Evolutionary conservation across 2,888 invertebrate genomes (phyloP).

Genomic region (Limnephilus marmoratus): DNA sequence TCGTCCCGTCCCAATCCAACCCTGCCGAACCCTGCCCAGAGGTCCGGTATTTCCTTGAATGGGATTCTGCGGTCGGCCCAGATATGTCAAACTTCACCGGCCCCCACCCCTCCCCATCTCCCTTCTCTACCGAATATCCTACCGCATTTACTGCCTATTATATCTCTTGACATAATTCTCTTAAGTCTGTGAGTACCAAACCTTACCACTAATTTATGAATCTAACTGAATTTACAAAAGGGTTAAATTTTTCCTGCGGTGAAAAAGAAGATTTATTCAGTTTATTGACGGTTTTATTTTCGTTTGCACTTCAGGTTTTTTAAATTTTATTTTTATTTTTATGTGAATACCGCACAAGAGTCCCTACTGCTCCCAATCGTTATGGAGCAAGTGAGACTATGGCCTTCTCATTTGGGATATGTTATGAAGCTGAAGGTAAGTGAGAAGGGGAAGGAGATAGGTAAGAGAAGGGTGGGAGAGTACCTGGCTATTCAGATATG

Average conservation of each 20-base stretch:
- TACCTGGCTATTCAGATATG: no score
- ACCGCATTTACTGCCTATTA: neutral
- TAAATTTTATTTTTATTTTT: no score
- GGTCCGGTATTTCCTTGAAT: constrained; percentile 8
- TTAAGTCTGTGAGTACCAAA: neutral
- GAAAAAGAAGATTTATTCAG: neutral
- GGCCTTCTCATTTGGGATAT: no score
- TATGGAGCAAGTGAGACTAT: no score
- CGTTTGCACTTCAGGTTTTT: no score
- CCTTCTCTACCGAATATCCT: neutral
- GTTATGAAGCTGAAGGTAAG: no score
- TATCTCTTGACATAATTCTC: neutral
- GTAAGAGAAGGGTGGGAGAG: no score
- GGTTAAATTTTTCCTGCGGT: neutral
- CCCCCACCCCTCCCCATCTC: no score
- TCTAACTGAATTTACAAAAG: neutral
- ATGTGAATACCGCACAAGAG: no score
- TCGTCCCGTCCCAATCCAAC: neutral
- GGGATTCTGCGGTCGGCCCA: constrained; percentile 38
- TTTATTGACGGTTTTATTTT: no score
- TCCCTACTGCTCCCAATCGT: no score
- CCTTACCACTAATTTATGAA: neutral
- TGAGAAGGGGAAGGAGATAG: no score
- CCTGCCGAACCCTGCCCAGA: neutral
- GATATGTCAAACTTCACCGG: constrained; percentile 45